Evolutionary conservation across 2,797 vertebrate genomes (phyloP), one percentile per base, ranked within the genome.

Genomic region (Martes flavigula): DNA sequence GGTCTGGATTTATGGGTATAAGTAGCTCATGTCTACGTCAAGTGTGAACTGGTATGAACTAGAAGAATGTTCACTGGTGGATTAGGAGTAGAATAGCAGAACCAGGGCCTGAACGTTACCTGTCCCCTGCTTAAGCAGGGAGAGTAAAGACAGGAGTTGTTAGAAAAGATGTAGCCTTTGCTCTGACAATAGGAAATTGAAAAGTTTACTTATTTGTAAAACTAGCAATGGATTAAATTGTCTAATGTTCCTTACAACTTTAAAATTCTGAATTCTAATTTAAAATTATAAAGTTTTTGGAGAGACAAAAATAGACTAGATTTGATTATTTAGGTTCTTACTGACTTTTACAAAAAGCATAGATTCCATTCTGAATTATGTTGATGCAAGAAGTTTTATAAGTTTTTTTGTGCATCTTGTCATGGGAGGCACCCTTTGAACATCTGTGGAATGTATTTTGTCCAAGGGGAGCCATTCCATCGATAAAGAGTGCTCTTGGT

Each of bases 361-460:
- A 7, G 90, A 97, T 97, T 98, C 97, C 97, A 90, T 94, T 97
- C 85, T 98, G 98, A 98, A 98, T 98, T 97, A 96, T 96, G 93
- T 98, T 98, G 91, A 77, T 98, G 95, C 92, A 98, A 98, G 97
- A 98, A 97, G 92, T 96, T 98, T 93, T 98, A 97, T 98, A 98
- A 98, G 98, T 97, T 98, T 98, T 98, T 98, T 98, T 98, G 46
- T 94, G 98, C 97, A 97, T 98, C 98, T 98, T 98, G 97, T 98
- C 96, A 96, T 98, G 98, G 98, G 98, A 98, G 98, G 97, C 97
- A 98, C 96, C 88, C 96, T 98, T 96, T 96, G 90, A 94, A 96
- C 97, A 98, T 98, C 98, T 98, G 98, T 98, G 94, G 96, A 97
- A 90, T 96, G 90, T 97, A 96, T 96, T 97, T 97, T 97, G 43